Evolutionary conservation across 2,797 vertebrate genomes (phyloP).

Genomic region (Pangasius mekongensis): DNA sequence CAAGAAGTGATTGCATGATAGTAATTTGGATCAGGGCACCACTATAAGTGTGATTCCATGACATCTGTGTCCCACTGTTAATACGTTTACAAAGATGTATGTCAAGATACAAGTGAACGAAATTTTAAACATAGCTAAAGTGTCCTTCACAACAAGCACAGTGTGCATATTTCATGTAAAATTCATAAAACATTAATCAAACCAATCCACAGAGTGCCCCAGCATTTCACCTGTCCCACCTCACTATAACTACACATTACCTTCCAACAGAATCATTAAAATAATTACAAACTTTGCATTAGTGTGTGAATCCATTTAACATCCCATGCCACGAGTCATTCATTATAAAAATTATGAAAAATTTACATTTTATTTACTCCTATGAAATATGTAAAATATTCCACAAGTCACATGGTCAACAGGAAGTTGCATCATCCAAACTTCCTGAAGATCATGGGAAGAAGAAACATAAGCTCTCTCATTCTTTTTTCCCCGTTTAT

Average conservation of each 20-base stretch:
- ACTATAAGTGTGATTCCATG: not conserved
- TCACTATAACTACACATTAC: not conserved
- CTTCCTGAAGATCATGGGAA: not conserved
- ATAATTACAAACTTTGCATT: not conserved
- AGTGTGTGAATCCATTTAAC: not conserved
- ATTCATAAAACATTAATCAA: not conserved
- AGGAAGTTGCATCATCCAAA: not conserved
- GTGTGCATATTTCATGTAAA: not conserved
- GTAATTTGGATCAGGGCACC: not conserved
- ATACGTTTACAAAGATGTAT: not conserved
- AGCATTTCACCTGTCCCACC: not conserved
- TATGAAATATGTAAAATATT: not conserved
- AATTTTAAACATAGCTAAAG: not conserved
- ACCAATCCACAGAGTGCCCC: not conserved
- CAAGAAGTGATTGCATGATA: slow-evolving; percentile 11
- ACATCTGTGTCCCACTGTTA: not conserved
- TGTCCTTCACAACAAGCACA: not conserved
- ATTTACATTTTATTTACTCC: not conserved
- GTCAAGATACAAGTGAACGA: no score
- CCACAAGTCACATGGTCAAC: not conserved
- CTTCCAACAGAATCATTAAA: not conserved
- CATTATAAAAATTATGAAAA: not conserved
- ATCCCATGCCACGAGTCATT: not conserved
- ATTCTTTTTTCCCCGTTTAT: no score
- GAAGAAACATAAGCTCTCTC: no score